Conservation (phyloP, 1,140 invertebrate species). For the Temnothorax curvispinosus region DNA sequence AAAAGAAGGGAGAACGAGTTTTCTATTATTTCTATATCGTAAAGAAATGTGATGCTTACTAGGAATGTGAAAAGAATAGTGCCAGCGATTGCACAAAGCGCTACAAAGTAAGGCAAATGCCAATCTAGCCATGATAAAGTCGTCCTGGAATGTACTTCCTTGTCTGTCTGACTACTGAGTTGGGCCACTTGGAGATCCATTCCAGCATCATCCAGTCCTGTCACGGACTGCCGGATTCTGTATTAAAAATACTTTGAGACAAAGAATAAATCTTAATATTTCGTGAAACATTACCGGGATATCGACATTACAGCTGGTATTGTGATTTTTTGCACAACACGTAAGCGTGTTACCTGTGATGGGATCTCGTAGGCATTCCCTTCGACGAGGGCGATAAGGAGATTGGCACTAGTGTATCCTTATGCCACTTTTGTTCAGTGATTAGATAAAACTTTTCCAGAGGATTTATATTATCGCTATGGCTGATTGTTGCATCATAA, state of each 20-base stretch:
- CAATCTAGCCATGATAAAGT: conserved; percentile 84
- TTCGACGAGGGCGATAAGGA: conserved; percentile 79
- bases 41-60: conserved; percentile 73
- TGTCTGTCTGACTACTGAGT: conserved; percentile 79
- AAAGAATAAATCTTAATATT: conserved; percentile 19
- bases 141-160: conserved; percentile 81
- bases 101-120: conserved; percentile 83
- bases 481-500: conserved; percentile 72
- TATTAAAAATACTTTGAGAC: conserved; percentile 30
- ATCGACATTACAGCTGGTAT: background rate
- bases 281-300: background rate
- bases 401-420: conserved; percentile 78
- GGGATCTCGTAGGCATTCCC: conserved; percentile 85
- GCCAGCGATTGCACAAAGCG: conserved; percentile 83
- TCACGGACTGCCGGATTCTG: conserved; percentile 84
- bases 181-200: conserved; percentile 84
- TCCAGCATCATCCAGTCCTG: conserved; percentile 85
- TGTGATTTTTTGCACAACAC: no score
- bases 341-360: conserved; percentile 78
- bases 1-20: background rate
- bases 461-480: conserved; percentile 73
- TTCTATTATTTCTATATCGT: background rate
- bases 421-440: conserved; percentile 78
- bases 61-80: conserved; percentile 85
- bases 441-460: conserved; percentile 80